Evolutionary conservation across 2,113 vertebrate species (phyloP), one percentile per base, ranked within the genome.

Genomic region (Xiphophorus hellerii): DNA sequence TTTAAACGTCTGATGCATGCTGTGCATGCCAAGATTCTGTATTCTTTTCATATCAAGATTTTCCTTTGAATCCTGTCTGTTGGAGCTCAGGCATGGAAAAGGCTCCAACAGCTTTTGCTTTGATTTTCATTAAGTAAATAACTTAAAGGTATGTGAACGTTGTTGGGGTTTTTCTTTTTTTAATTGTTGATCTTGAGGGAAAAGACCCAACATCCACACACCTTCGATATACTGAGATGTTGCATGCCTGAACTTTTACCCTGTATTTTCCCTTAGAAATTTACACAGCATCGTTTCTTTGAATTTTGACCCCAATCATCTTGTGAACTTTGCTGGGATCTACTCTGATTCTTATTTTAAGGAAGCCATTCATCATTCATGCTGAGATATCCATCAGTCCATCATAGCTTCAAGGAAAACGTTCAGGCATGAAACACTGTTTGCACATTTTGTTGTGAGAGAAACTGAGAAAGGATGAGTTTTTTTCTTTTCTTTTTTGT

Each of bases 311-410:
- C 42, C 22, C 15, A 1, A 69, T 39, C 51, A 73, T 66, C 71
- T 28, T 62, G 11, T 1, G 17, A 69, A 20, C 33, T 27, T 62
- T 25, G 2, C 9, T 22, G 6, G 54, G 71, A 60, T 79, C 65
- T 28, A 79, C 33, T 84, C 44, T 61, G 27, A 39, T 78, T 66
- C 74, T 51, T 69, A 12, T 74, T 78, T 63, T 29, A 33, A 69
- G 58, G 69, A 25, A 58, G 31, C 61, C 66, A 71, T 88, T 76
- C 78, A 83, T 84, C 77, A 76, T 87, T 79, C 20, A 89, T 82
- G 10, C 25, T 72, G 64, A 73, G 54, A 69, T 72, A 78, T 33
- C 76, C 69, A 73, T 69, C 74, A 66, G 66, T 66, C 70, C 74
- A 82, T 82, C 77, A 82, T 73, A 69, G 71, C 74, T 61, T 65